Evolutionary conservation across 2,888 invertebrate genomes (phyloP), one percentile per base, ranked within the genome.

Genomic region (Brachyopa scutellaris): DNA sequence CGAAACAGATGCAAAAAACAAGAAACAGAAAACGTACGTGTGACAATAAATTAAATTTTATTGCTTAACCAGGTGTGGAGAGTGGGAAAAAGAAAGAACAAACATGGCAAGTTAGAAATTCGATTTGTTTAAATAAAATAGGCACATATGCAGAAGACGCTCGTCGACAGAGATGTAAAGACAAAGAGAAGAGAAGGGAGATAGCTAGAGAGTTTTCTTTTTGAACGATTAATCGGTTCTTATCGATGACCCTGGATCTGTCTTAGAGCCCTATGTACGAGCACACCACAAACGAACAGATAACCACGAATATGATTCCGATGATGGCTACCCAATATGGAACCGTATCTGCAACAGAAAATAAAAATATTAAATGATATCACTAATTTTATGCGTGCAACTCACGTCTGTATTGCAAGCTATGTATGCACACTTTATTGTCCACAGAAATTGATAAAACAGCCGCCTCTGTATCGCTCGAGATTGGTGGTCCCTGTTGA

Each of bases 361-460:
- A 85, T 47, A 70, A 73, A 15, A 74, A 15, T 49, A n/a, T 13
- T 5, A 42, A 51, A 38, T 33, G 47, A 33, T 19, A 33, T 31
- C 8, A 29, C 13, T 5, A 13, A n/a, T 4, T 7, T 3, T 7
- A 29, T 31, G 9, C 23, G 2, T 1, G 9, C n/a, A 55, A 72
- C 95, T 93, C 89, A 96, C 96, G 93, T 91, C 95, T 93, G 87
- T 93, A 93, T 55, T 95, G 95, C 91, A 97, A 92, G 88, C 95
- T 95, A 91, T 97, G 97, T 88, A 97, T 95, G 90, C 95, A 95
- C 85, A 97, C 94, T 91, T 95, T 95, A 92, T 98, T 98, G 92
- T 99, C 99, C 33, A 98, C 97, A 21, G 98, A 98, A 88, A 99
- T 97, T 89, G 97, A 97, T 85, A 99, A 92, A 85, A 98, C 95